Evolutionary conservation across 2,113 vertebrate species (phyloP).

Genomic region (Oophaga pumilio): DNA sequence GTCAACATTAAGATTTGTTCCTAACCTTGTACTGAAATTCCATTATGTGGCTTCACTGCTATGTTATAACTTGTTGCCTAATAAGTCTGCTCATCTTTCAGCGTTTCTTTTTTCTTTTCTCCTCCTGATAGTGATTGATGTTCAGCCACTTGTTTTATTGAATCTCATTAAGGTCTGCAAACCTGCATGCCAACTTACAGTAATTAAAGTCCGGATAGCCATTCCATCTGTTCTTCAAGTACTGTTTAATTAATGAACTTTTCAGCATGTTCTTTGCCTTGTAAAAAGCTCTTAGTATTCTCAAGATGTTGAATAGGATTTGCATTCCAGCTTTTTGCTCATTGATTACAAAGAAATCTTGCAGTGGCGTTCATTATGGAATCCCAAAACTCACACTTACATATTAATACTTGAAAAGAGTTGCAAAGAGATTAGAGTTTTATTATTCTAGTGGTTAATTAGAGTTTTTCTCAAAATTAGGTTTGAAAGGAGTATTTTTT

Average conservation of each 20-base stretch:
- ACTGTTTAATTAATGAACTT: conserved; percentile 98
- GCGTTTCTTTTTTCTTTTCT: conserved; percentile 66
- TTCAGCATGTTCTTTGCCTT: conserved; percentile 77
- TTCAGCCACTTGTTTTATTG: conserved; percentile 82
- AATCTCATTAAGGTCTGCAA: conserved; percentile 77
- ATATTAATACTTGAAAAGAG: conserved; percentile 58
- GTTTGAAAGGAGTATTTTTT: conserved; percentile 44
- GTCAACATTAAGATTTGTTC: background rate
- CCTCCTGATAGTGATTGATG: conserved; percentile 77
- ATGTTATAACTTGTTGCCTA: conserved; percentile 77
- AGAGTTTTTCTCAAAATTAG: background rate
- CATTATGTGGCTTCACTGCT: conserved; percentile 37
- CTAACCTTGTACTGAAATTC: conserved; percentile 25
- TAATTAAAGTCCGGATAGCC: conserved; percentile 91
- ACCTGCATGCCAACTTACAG: conserved; percentile 83
- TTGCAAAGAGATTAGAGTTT: conserved; percentile 59
- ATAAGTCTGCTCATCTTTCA: conserved; percentile 70
- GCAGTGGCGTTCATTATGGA: conserved; percentile 74
- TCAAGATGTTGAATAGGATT: conserved; percentile 83
- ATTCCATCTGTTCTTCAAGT: conserved; percentile 92
- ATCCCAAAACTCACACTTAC: conserved; percentile 64
- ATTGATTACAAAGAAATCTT: conserved; percentile 60
- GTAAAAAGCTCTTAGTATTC: conserved; percentile 82
- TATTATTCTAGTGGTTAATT: conserved; percentile 47
- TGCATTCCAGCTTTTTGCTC: conserved; percentile 74